A percentile compares a stretch with the other conserved stretches of the same genome.
Conservation (phyloP, 2,797 vertebrate genomes). For the Aythya fuligula region DNA sequence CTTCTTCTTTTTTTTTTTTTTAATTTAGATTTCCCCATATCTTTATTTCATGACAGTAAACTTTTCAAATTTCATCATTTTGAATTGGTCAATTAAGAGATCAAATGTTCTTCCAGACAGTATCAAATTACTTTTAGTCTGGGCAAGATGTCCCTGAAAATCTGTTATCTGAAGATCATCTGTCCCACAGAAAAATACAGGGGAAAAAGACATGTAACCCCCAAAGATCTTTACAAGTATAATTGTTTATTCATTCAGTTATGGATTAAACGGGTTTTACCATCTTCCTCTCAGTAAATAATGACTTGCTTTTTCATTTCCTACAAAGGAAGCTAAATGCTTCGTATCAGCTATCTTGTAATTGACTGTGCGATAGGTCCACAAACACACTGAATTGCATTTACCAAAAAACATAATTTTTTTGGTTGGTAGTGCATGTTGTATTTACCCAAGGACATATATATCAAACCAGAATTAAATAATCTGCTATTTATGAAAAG, state of each 20-base stretch:
- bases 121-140: not conserved
- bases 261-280: not conserved
- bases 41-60: not conserved
- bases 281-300: not conserved
- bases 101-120: not conserved
- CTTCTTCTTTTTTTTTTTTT: not conserved
- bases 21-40: not conserved
- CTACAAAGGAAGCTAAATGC: not conserved
- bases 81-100: not conserved
- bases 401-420: not conserved
- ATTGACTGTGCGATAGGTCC: not conserved
- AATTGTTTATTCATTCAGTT: not conserved
- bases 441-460: not conserved
- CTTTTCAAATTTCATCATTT: not conserved
- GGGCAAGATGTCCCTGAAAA: not conserved
- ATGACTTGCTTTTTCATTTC: not conserved
- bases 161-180: not conserved
- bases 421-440: not conserved
- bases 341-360: not conserved
- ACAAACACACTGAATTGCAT: not conserved
- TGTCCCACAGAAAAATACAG: not conserved
- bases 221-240: not conserved
- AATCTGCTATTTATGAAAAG: not conserved
- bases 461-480: not conserved
- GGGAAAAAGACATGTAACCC: not conserved